phyloP scores from a whole-genome alignment of 2,797 vertebrate species.

The Artibeus jamaicensis region DNA sequence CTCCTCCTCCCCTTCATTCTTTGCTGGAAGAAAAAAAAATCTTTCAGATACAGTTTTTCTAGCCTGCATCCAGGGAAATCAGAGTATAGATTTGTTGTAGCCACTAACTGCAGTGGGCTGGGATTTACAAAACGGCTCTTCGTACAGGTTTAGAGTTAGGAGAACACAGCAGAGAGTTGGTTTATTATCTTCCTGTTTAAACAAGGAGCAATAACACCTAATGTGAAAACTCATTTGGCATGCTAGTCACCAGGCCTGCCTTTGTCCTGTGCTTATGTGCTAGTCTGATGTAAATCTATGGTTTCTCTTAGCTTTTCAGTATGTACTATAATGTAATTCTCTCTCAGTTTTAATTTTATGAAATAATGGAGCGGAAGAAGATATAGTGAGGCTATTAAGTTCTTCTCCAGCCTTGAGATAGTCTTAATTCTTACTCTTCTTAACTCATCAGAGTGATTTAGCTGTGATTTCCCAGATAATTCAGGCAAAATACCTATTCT shows the following conservation, averaged over 20 bases:
- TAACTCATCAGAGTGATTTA: constrained; percentile 50
- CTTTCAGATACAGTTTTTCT: constrained; percentile 54
- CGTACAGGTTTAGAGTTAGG: background rate
- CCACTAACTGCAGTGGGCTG: background rate
- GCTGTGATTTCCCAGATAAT: constrained; percentile 53
- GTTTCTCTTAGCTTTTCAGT: constrained; percentile 58
- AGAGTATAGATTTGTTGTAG: background rate
- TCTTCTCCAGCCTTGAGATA: constrained; percentile 16
- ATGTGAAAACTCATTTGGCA: constrained; percentile 13
- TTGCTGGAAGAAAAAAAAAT: constrained; percentile 29
- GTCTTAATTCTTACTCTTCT: constrained; percentile 36
- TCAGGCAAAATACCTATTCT: constrained; percentile 42
- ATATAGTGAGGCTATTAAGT: constrained; percentile 50
- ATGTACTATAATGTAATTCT: constrained; percentile 24
- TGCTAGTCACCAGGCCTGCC: background rate
- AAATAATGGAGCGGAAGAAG: constrained; percentile 36
- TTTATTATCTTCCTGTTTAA: background rate
- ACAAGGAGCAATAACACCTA: background rate
- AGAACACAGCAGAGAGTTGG: constrained; percentile 13
- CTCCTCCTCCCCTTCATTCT: background rate
- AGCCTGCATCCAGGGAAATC: constrained; percentile 33
- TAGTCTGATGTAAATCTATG: constrained; percentile 27
- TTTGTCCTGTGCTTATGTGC: background rate
- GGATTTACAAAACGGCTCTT: constrained; percentile 13
- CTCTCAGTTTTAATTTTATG: constrained; percentile 43